Evolutionary conservation across 2,888 invertebrate species (phyloP).

Genomic region (Ramazzottius varieornatus): DNA sequence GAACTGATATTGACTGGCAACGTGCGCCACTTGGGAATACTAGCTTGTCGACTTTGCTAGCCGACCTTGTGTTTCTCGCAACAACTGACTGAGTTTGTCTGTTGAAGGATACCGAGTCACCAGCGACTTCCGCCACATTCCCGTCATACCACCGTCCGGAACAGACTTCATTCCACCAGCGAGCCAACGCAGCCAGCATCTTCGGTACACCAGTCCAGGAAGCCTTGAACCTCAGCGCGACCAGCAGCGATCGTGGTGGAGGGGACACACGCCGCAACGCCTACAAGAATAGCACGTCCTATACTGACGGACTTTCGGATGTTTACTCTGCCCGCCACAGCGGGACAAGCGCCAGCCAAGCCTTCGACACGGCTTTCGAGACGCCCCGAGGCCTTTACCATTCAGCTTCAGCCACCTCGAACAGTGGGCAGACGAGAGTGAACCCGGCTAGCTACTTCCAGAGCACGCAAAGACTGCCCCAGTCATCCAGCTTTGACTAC

Average conservation of each 20-base stretch:
- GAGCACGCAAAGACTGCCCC: not conserved
- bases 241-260: too few relatives aligned
- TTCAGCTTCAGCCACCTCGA: not conserved
- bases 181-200: not conserved
- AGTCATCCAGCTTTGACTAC: not conserved
- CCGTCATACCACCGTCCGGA: not conserved
- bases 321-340: not conserved
- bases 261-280: not conserved
- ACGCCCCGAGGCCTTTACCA: not conserved
- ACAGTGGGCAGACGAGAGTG: not conserved
- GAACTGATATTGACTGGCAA: too few relatives aligned
- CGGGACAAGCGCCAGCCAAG: not conserved
- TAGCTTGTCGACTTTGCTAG: too few relatives aligned
- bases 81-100: too few relatives aligned
- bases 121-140: not conserved
- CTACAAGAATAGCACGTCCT: not conserved
- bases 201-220: not conserved
- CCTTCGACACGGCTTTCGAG: not conserved
- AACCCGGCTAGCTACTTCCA: not conserved
- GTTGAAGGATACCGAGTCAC: too few relatives aligned
- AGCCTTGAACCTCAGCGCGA: not conserved
- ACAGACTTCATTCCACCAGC: not conserved
- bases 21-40: too few relatives aligned
- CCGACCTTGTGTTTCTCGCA: too few relatives aligned
- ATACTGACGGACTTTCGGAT: not conserved